Base-by-base conservation (phyloP, 2,113 vertebrate genomes). In the Carlito syrichta region DNA sequence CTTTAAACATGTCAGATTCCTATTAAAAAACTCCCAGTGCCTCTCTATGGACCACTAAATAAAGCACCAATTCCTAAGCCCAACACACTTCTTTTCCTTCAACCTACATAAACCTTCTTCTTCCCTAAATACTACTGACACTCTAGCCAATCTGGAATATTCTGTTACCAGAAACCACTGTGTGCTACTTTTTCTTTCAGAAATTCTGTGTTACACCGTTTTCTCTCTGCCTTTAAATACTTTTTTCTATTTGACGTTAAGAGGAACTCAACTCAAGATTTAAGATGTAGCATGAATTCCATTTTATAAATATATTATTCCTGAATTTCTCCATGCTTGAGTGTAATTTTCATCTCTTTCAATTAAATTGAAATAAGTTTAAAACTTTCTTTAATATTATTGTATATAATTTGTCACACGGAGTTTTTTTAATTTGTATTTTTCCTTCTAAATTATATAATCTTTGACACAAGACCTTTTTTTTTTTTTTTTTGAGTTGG, bases 331-430 rank as follows among this genome's bases (percentile, higher is more conserved):
- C 38, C 27, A 56, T 38, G 17, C 38, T 35, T 62, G 20, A 76
- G 58, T 50, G 23, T 45, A 27, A 45, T 76, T 69, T 50, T 90
- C 38, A 48, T 85, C 95, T 17, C 12, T 85, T 92, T 58, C 85
- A 87, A 66, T 85, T 84, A 81, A 94, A n/a, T n/a, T n/a, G n/a
- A n/a, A n/a, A n/a, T n/a, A n/a, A n/a, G n/a, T 94, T 82, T 82
- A 81, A 96, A 79, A 56, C 4, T 23, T 94, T 35, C 60, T 89
- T 96, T 87, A 76, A 78, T 96, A 77, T 56, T 62, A 73, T 69
- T 93, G 16, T 62, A 43, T 83, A 14, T 78, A 78, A 91, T 78
- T 81, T 86, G 52, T 87, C 81, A 86, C 17, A 96, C n/a, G 8
- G 32, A 69, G 32, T 22, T 63, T 92, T 68, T 77, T 6, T 45